Conservation (phyloP, 2,113 vertebrate genomes). For the Rhynchomys soricoides region DNA sequence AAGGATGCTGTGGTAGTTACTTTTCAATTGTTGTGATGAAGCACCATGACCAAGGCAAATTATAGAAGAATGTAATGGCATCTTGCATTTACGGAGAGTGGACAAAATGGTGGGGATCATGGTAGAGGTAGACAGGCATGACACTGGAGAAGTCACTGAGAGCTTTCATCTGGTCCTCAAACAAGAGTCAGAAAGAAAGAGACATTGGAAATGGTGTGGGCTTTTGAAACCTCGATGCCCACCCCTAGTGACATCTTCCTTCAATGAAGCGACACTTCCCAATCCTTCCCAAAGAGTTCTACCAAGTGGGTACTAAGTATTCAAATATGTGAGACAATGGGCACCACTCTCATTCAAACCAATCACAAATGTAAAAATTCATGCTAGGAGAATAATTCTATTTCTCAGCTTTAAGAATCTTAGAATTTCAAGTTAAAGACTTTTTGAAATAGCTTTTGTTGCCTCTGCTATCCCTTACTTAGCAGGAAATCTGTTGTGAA, state of each 20-base stretch:
- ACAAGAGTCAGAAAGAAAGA: neutral
- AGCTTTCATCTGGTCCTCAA: neutral
- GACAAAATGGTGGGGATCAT: neutral
- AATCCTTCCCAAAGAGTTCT: neutral
- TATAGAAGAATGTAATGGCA: neutral
- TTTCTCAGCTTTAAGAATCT: slow-evolving; percentile 22
- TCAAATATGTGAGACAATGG: neutral
- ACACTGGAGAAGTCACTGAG: neutral
- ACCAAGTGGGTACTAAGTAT: neutral
- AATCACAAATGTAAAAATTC: neutral
- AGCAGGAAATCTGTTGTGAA: slow-evolving; percentile 26
- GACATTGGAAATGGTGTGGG: neutral
- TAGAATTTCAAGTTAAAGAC: slow-evolving; percentile 44
- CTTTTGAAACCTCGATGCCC: neutral
- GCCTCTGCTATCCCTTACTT: neutral
- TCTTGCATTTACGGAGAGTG: neutral
- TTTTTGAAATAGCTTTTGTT: slow-evolving; percentile 43
- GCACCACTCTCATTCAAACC: neutral
- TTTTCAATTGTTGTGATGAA: neutral
- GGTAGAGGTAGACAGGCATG: neutral
- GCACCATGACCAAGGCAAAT: neutral
- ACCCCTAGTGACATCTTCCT: neutral
- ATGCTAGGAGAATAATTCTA: neutral
- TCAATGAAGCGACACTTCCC: neutral
- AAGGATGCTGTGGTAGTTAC: neutral